A percentile compares a stretch with the other conserved stretches of the same genome.
Conservation (phyloP, 2,113 vertebrate species). For the Hyla sarda region DNA sequence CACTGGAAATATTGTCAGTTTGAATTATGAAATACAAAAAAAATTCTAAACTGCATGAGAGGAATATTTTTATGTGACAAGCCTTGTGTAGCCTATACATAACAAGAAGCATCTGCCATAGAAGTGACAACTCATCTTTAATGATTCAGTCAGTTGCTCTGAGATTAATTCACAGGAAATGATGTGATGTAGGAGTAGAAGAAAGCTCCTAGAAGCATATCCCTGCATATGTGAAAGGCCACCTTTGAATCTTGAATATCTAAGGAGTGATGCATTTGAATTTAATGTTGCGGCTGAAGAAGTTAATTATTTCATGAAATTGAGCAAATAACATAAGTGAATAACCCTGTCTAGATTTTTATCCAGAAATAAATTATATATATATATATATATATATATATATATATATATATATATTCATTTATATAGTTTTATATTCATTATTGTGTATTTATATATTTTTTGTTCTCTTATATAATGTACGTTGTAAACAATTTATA, state of each 20-base stretch:
- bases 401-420: too few species aligned
- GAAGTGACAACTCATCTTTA: neutral
- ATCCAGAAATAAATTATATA: too few species aligned
- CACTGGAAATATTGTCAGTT: neutral
- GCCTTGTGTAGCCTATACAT: neutral
- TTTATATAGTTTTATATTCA: too few species aligned
- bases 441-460: too few species aligned
- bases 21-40: neutral
- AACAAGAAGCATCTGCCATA: neutral
- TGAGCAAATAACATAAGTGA: neutral
- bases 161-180: neutral
- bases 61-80: slow-evolving; percentile 2
- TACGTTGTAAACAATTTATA: too few species aligned
- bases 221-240: neutral
- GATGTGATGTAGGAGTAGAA: neutral
- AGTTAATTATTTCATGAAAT: neutral
- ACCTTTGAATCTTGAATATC: neutral
- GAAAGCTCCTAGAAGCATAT: neutral
- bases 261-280: neutral
- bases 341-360: too few species aligned
- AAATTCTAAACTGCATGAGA: neutral
- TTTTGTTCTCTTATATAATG: too few species aligned
- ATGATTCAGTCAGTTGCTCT: neutral
- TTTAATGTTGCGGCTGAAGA: neutral
- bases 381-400: too few species aligned